These are phyloP conservation scores for Zosterops japonicus DNA, from an alignment of 2,113 vertebrate species.

Conservation along the genomic window DNA sequence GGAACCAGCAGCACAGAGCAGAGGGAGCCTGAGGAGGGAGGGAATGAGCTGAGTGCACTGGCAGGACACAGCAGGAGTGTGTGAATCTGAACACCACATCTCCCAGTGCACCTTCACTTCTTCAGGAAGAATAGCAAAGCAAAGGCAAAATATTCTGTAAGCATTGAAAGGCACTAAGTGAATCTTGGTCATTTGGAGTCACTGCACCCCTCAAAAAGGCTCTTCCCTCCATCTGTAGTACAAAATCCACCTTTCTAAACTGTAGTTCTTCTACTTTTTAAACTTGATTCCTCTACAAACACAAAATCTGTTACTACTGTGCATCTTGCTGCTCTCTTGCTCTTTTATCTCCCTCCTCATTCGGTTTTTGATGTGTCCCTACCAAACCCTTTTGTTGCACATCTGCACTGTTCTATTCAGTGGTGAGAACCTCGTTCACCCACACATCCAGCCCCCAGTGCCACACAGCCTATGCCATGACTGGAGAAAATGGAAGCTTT, in stretches of 20 bases:
- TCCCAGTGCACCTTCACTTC: not conserved
- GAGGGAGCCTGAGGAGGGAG: not conserved
- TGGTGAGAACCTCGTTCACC: not conserved
- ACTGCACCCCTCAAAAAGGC: not conserved
- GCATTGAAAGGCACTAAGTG: not conserved
- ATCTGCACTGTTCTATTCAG: not conserved
- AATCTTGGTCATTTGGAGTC: not conserved
- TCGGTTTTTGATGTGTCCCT: not conserved
- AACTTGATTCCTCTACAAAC: not conserved
- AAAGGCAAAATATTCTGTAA: not conserved
- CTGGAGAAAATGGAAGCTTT: not conserved
- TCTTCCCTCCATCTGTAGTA: not conserved
- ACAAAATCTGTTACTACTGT: not conserved
- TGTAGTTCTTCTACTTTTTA: not conserved
- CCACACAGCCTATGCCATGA: not conserved
- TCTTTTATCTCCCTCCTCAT: not conserved
- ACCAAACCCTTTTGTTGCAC: not conserved
- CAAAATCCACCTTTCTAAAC: not conserved
- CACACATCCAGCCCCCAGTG: too few relatives aligned
- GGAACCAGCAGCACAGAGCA: not conserved
- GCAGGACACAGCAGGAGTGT: not conserved
- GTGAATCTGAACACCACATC: not conserved
- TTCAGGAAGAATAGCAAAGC: not conserved
- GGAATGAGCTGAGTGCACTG: not conserved
- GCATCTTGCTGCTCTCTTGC: not conserved